Base-by-base conservation (phyloP, 2,113 vertebrate species). In the Crotophaga sulcirostris region DNA sequence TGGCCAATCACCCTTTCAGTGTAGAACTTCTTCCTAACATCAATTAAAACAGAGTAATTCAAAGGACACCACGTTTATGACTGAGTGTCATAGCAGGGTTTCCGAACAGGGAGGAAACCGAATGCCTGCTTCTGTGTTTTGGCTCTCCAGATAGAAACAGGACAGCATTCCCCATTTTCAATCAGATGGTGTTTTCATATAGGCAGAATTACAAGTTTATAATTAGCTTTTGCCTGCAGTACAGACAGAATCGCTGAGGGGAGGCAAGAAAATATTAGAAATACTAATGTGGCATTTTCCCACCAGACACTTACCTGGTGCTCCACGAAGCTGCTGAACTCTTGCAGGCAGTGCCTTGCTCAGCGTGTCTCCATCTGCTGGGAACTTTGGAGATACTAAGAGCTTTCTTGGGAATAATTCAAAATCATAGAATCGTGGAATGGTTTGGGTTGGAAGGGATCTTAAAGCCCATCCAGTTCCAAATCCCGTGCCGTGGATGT, bases 361-460 rank as follows among this genome's bases (percentile, higher is more conserved):
- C 58, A 79, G 49, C 45, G 42, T 4, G 0, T 1, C 49, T 64
- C 49, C 0, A 1, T 56, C 63, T 55, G 11, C 66, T 87, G 74
- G 47, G 58, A 72, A 19, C 84, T 93, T 58, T 68, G 79, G 40
- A 14, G 28, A 10, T 0, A 31, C 28, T 3, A 31, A 7, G 62
- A 63, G 13, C 56, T 92, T 74, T 49, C 58, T 36, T 1, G 45
- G 40, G 60, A 55, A 23, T 16, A 44, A 21, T 47, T 47, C 45
- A 47, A 47, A 47, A 47, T 47, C 45, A 47, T 47, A 47, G 45
- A 47, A 21, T 49, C 47, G 23, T 49, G 47, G 47, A 49, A 49
- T 49, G 9, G 20, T 49, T 49, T 47, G 45, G 45, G 18, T 47
- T 47, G 19, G 45, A 20, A 47, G 45, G 20, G 45, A 47, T 16